A percentile compares a stretch with the other conserved stretches of the same genome.
These are phyloP conservation scores for Diglossa cyanea DNA, from an alignment of 2,797 vertebrate genomes.

Conservation along the genomic window DNA sequence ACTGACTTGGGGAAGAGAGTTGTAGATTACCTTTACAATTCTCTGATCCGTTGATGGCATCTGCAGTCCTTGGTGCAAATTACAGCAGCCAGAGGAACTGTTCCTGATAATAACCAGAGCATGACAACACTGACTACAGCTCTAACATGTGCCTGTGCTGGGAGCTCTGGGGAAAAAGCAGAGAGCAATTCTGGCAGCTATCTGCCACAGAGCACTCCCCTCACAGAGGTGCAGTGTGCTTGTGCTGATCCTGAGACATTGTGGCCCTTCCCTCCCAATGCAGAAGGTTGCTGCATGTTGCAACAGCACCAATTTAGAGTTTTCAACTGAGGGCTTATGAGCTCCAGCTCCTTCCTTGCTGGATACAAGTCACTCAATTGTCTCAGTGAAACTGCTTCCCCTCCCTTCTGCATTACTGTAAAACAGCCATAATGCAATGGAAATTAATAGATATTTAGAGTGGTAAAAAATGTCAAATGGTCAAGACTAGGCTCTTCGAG, in stretches of 20 bases:
- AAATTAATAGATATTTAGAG: background rate
- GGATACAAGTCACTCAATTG: background rate
- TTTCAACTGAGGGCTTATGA: background rate
- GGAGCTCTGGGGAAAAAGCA: background rate
- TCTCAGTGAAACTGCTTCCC: background rate
- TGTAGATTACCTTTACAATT: background rate
- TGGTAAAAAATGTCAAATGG: background rate
- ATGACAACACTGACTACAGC: background rate
- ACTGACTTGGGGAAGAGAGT: background rate
- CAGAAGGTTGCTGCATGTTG: accelerated
- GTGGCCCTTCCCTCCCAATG: background rate
- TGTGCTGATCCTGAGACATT: background rate
- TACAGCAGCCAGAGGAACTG: constrained; percentile 19
- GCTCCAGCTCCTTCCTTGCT: background rate
- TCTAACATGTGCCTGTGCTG: background rate
- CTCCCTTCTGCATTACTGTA: background rate
- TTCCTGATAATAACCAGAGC: constrained; percentile 43
- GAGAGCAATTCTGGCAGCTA: background rate
- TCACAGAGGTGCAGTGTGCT: background rate
- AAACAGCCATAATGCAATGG: background rate
- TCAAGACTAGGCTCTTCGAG: background rate
- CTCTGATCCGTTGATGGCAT: background rate
- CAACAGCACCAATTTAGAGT: background rate
- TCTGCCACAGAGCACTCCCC: background rate
- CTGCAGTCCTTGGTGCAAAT: background rate